phyloP scores from a whole-genome alignment of 64 coral and sea anemone species.

The Acropora tenuis region DNA sequence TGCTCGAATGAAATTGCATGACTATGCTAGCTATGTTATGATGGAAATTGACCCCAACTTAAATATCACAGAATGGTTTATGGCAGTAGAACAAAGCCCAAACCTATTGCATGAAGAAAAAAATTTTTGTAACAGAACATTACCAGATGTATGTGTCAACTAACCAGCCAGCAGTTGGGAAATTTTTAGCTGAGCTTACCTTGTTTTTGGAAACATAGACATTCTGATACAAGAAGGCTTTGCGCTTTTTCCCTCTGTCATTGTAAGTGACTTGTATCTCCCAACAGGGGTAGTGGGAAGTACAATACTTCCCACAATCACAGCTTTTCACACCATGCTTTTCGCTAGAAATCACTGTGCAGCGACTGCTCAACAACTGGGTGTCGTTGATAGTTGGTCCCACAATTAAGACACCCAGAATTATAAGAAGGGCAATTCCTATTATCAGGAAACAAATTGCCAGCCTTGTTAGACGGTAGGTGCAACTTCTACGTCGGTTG shows the following conservation, averaged over 20 bases:
- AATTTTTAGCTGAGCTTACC: background rate
- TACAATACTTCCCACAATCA: slow-evolving; percentile 58
- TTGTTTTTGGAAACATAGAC: slow-evolving; percentile 19
- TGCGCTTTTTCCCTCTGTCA: background rate
- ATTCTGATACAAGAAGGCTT: slow-evolving; percentile 9
- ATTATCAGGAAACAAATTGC: background rate
- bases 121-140: too few relatives aligned
- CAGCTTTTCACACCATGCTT: background rate
- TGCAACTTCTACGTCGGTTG: background rate
- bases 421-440: slow-evolving; percentile 22
- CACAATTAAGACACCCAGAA: slow-evolving; percentile 43
- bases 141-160: too few relatives aligned
- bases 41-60: too few relatives aligned
- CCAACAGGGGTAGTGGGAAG: slow-evolving; percentile 26
- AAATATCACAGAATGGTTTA: too few relatives aligned
- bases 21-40: too few relatives aligned
- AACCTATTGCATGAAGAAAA: too few relatives aligned
- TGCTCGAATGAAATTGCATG: too few relatives aligned
- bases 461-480: background rate
- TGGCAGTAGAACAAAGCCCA: too few relatives aligned
- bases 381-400: slow-evolving; percentile 29
- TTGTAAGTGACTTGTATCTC: slow-evolving; percentile 27
- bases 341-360: slow-evolving; percentile 19
- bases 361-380: background rate
- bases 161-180: too few relatives aligned